Base-by-base conservation (phyloP, 2,113 vertebrate species). In the Lucifuga dentata region DNA sequence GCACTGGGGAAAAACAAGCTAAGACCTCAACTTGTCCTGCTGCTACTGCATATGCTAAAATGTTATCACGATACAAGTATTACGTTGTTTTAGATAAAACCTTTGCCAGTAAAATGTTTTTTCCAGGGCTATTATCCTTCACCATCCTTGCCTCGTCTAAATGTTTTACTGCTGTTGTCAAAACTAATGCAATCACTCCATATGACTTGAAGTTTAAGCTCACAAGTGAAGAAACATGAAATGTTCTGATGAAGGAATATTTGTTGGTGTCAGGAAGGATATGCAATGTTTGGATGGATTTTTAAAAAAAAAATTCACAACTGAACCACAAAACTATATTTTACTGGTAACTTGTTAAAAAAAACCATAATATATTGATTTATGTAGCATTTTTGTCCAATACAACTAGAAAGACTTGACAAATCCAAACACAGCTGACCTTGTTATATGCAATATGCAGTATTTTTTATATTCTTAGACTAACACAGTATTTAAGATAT, bases 401-500 rank as follows among this genome's bases (percentile, higher is more conserved):
- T 59, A 23, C 11, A 45, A 51, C 46, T n/a, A 58, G 13, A 20
- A 69, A 59, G 33, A 73, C 59, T 66, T 80, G 78, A 88, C 43
- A 68, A 69, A 83, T 76, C 56, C 45, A 56, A 68, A 68, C 43
- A 56, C 61, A 76, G 56, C 64, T 88, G 53, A 75, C 32, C 23
- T 72, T 75, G 45, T 76, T 72, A 59, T 53, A 55, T 33, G 7
- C 71, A 41, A 66, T 60, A n/a, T n/a, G n/a, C n/a, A n/a, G n/a
- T n/a, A n/a, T n/a, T 74, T 77, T 44, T 63, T 51, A 8, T 85
- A 80, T 68, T 72, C 52, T 24, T 61, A 11, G 10, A 85, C 73
- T 89, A 84, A 85, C 60, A 43, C 21, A 52, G 26, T 68, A 59
- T 38, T 71, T 76, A 85, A 80, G n/a, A n/a, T 81, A 73, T 66